Evolutionary conservation across 2,888 invertebrate species (phyloP), one percentile per base, ranked within the genome.

Genomic region (Clunio marinus): DNA sequence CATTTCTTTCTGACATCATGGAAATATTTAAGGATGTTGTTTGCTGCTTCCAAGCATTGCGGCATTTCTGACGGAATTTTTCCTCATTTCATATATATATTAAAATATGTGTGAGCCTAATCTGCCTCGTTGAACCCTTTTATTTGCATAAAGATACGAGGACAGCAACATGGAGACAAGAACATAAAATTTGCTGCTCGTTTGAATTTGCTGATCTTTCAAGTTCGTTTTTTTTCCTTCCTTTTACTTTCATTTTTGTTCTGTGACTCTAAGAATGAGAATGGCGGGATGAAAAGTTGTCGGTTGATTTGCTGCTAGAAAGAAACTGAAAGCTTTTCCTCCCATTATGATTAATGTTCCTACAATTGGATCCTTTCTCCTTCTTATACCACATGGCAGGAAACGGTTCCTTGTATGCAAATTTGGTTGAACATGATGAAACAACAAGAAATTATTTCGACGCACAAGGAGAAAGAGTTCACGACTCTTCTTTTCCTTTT

Each of bases 401-500:
- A 17, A 17, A 51, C 17, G 51, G n/a, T 22, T 51, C 22, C 22
- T 51, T 22, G 22, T 51, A 51, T 51, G 51, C 51, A 51, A 51
- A 51, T 51, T 51, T 17, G n/a, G 51, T 22, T 51, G 15, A 51
- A 51, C 51, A 51, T 51, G n/a, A n/a, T n/a, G 51, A 51, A 51
- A 51, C 51, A 51, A 51, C 51, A 51, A 51, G 51, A 51, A 51
- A 51, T 51, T 51, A 51, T 51, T 15, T 51, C 22, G 51, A 51
- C 51, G 8, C 51, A 22, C 20, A 51, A 17, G 32, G 17, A 51
- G 20, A 41, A 41, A 10, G 41, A 41, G 41, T 41, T 15, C 41
- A 41, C 10, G 41, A 41, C n/a, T 41, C n/a, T 41, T 51, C 22
- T 51, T 51, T 51, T 17, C 22, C 5, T 10, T 32, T 10, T 32